phyloP scores from a whole-genome alignment of 1,140 invertebrate genomes.

The Drosophila truncata region DNA sequence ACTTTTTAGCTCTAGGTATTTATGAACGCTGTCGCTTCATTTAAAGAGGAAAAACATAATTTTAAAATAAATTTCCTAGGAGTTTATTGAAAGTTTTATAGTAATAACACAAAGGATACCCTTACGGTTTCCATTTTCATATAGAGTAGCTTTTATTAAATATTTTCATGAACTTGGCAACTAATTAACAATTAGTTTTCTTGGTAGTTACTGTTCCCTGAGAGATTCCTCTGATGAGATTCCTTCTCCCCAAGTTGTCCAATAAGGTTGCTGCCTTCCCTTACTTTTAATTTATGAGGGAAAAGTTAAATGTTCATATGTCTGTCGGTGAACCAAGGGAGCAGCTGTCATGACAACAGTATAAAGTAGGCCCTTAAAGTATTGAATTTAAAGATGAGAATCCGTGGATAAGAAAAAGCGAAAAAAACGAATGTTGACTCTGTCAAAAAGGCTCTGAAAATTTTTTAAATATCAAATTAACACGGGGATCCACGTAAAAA shows the following conservation, averaged over 20 bases:
- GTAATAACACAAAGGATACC: not conserved
- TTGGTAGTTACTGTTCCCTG: not conserved
- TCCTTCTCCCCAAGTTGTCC: not conserved
- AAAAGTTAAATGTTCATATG: constrained; percentile 8
- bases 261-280: not conserved
- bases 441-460: not conserved
- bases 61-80: not conserved
- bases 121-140: not conserved
- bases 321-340: not conserved
- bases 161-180: not conserved
- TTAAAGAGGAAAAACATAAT: not conserved
- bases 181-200: constrained; percentile 2
- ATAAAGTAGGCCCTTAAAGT: not conserved
- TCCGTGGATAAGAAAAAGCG: not conserved
- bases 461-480: not conserved
- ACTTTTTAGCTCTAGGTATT: not conserved
- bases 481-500: not conserved
- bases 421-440: not conserved
- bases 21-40: not conserved
- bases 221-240: not conserved
- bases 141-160: not conserved
- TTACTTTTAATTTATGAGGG: constrained; percentile 4
- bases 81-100: too few species aligned
- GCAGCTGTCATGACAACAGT: constrained; percentile 6
- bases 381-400: not conserved